Evolutionary conservation across 2,113 vertebrate species (phyloP).

Genomic region (Coreoperca whiteheadi): DNA sequence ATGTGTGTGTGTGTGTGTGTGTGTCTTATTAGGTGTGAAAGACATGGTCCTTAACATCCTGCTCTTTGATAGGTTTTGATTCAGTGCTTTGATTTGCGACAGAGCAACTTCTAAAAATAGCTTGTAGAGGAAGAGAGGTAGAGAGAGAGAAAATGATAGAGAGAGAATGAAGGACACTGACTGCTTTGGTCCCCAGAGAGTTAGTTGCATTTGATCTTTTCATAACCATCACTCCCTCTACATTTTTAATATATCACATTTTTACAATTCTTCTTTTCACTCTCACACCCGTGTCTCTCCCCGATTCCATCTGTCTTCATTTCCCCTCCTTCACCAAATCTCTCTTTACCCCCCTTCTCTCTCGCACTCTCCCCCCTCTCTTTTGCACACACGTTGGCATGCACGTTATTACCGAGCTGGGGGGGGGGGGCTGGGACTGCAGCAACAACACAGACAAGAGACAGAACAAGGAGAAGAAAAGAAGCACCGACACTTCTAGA

Average conservation of each 20-base stretch:
- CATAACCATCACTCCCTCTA: constrained; percentile 24
- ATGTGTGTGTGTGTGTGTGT: constrained; percentile 41
- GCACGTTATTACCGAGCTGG: constrained; percentile 45
- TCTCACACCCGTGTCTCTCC: constrained; percentile 56
- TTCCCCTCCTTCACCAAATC: constrained; percentile 45
- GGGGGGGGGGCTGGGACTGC: constrained; percentile 54
- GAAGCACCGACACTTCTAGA: constrained; percentile 37
- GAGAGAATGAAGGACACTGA: constrained; percentile 40
- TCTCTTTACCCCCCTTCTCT: constrained; percentile 13
- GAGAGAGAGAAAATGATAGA: constrained; percentile 26
- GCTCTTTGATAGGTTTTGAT: constrained; percentile 75
- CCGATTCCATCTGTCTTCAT: constrained; percentile 60
- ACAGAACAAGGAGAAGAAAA: constrained; percentile 54
- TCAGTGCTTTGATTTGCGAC: constrained; percentile 75
- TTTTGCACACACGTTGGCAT: constrained; percentile 54
- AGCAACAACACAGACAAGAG: constrained; percentile 63
- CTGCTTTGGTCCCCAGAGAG: constrained; percentile 65
- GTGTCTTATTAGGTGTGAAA: constrained; percentile 64
- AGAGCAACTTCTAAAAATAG: constrained; percentile 83
- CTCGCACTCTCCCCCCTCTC: constrained; percentile 23
- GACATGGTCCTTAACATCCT: constrained; percentile 65
- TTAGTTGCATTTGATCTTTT: constrained; percentile 61
- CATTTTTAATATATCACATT: constrained; percentile 57
- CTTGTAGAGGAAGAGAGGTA: constrained; percentile 19
- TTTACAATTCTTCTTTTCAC: constrained; percentile 53